Percentiles rank a stretch among this genome's conserved stretches.
These are phyloP conservation scores for Acleris sparsana DNA, from an alignment of 2,888 invertebrate genomes.

Conservation along the genomic window DNA sequence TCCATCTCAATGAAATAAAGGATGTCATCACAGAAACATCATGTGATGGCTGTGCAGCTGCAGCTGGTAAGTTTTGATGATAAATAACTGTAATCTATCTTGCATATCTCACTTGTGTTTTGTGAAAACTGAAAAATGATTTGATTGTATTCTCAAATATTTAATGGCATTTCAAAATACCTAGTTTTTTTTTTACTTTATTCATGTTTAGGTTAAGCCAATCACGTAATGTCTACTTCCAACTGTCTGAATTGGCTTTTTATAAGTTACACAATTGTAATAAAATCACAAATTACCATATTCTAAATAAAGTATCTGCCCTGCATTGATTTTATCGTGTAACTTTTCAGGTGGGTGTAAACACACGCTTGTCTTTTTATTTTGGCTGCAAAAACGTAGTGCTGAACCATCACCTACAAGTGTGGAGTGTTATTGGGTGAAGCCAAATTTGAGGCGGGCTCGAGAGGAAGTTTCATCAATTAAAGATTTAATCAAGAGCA, in stretches of 20 bases:
- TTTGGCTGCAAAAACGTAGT: conserved; percentile 12
- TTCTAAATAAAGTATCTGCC: too few species aligned
- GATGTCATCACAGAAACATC: background rate
- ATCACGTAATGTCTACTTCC: too few species aligned
- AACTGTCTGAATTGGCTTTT: too few species aligned
- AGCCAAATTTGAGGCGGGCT: conserved; percentile 8
- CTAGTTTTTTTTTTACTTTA: background rate
- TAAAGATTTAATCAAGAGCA: background rate
- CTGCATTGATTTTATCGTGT: background rate
- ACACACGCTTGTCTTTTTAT: background rate
- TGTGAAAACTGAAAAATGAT: background rate
- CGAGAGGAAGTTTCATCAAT: background rate
- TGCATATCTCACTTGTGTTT: background rate
- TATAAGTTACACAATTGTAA: too few species aligned
- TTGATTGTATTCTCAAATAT: background rate
- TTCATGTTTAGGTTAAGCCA: too few species aligned
- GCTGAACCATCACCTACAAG: conserved; percentile 2
- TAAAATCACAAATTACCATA: too few species aligned
- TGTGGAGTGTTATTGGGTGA: conserved; percentile 5
- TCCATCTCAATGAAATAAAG: background rate
- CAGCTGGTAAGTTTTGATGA: too few species aligned
- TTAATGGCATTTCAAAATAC: background rate
- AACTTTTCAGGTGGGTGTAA: background rate
- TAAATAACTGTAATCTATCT: background rate
- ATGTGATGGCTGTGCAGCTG: background rate